Evolutionary conservation across 2,888 invertebrate genomes (phyloP), one percentile per base, ranked within the genome.

Genomic region (Atrina japonica): DNA sequence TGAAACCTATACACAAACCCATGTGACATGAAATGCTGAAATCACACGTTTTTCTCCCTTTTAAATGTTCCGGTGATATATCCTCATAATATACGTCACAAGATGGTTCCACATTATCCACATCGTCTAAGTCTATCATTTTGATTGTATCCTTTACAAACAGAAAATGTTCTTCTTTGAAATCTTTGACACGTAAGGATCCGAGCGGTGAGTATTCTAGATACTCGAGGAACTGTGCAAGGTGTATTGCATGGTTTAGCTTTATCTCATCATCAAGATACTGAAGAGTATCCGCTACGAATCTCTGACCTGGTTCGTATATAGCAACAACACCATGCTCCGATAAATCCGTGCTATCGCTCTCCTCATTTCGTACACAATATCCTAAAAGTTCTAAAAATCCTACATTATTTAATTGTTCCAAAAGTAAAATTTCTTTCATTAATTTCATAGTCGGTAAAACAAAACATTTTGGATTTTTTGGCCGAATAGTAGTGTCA

Each of bases 41-140:
- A 45, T 76, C 76, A 77, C 86, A 85, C 5, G 56, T 18, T 7
- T 52, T 41, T 16, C 75, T 75, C 14, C 47, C 21, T n/a, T 55
- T 70, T 30, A 60, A 35, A 18, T 70, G 30, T 16, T 63, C 61
- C 1, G 41, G 21, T 16, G 71, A 66, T 43, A 69, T 64, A n/a
- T 63, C 64, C 25, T 66, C 75, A 5, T 70, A 65, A 43, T 78
- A 81, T 0, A 70, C 66, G 53, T 66, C 70, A 73, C 87, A 87
- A 6, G 79, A 74, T 0, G 86, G 87, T 67, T 87, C 87, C 18
- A 85, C 29, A 76, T 85, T 85, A 66, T 85, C 86, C 40, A 88
- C 82, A 71, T 89, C 89, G 66, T 88, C 88, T 6, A 89, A 73
- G 71, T 89, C 89, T 16, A 86, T 88, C 77, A 89, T 80, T 63